Percentiles rank a stretch among this genome's conserved stretches.
Evolutionary conservation across 2,113 vertebrate species (phyloP).

Genomic region (Cavia aperea): DNA sequence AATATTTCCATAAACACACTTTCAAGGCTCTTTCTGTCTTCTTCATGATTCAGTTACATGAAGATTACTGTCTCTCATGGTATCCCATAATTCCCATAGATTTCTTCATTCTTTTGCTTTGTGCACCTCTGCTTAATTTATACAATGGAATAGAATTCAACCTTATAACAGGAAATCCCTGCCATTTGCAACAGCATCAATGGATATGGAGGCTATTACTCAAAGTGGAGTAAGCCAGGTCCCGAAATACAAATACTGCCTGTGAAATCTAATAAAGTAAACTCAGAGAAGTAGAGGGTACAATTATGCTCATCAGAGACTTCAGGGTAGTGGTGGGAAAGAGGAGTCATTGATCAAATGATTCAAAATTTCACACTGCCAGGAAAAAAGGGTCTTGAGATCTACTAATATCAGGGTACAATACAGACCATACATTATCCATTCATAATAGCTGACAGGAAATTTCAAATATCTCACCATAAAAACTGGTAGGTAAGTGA

Average conservation of each 20-base stretch:
- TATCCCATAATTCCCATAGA: background rate
- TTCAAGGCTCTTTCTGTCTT: background rate
- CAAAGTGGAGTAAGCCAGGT: background rate
- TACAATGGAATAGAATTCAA: background rate
- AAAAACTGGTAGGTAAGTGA: background rate
- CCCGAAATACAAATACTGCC: background rate
- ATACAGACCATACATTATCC: too few species aligned
- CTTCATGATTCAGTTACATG: background rate
- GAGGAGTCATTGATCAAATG: background rate
- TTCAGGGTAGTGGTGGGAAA: background rate
- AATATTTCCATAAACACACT: background rate
- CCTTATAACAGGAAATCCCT: background rate
- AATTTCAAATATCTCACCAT: background rate
- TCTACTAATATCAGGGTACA: background rate
- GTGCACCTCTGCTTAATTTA: background rate
- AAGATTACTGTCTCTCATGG: background rate
- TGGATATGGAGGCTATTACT: background rate
- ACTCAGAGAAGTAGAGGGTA: too few species aligned
- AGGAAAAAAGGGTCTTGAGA: background rate
- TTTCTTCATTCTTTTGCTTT: background rate
- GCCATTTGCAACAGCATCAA: too few species aligned
- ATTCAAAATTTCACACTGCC: background rate
- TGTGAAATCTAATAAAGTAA: too few species aligned
- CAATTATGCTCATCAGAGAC: background rate
- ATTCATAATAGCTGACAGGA: background rate